Percentiles rank a stretch among this genome's conserved stretches.
These are phyloP conservation scores for Holotrichia oblita DNA, from an alignment of 1,140 invertebrate genomes.

Conservation along the genomic window DNA sequence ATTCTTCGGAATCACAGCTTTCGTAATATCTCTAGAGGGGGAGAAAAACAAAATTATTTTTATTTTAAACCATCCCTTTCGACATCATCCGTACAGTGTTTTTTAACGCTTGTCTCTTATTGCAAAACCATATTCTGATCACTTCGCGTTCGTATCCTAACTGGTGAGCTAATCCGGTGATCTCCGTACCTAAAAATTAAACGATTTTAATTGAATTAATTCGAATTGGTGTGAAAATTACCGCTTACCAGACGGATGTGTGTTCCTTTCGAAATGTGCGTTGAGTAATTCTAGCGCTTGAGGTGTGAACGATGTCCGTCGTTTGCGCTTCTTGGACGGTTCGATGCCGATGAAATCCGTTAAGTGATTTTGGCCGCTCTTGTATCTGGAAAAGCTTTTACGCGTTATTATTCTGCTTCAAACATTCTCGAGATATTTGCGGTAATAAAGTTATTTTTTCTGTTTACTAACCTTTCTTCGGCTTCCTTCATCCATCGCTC, in stretches of 20 bases:
- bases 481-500: constrained; percentile 98
- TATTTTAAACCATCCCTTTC: constrained; percentile 74
- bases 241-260: constrained; percentile 92
- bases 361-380: constrained; percentile 89
- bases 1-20: constrained; percentile 21
- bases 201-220: not conserved
- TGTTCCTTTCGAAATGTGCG: constrained; percentile 95
- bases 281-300: constrained; percentile 94
- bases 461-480: constrained; percentile 86
- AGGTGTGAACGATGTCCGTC: constrained; percentile 95
- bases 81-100: constrained; percentile 94
- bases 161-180: constrained; percentile 93
- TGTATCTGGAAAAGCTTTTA: constrained; percentile 74
- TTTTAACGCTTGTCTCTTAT: constrained; percentile 96
- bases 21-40: not conserved
- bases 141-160: constrained; percentile 97
- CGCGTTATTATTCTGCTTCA: constrained; percentile 44
- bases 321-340: constrained; percentile 95
- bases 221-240: not conserved
- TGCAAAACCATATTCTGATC: constrained; percentile 99
- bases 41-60: not conserved
- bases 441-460: no score
- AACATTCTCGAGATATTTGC: no score
- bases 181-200: constrained; percentile 83
- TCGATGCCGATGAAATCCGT: constrained; percentile 96